A percentile compares a stretch with the other conserved stretches of the same genome.
These are phyloP conservation scores for Liposcelis brunnea DNA, from an alignment of 2,888 invertebrate species.

Conservation along the genomic window DNA sequence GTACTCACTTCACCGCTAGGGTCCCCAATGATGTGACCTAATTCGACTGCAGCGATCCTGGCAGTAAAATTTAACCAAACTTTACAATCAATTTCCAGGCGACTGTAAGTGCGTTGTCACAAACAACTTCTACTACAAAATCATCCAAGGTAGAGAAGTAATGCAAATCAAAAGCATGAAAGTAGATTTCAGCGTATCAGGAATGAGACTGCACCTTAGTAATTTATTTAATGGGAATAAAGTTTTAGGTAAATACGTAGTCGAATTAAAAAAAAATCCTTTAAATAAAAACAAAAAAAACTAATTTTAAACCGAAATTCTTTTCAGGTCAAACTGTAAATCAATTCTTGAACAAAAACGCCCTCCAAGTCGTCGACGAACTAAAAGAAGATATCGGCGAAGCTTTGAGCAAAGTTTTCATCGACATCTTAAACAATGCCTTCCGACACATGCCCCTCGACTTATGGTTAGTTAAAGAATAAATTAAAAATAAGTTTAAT, in stretches of 20 bases:
- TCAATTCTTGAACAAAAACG: conserved; percentile 38
- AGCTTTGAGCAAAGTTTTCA: conserved; percentile 36
- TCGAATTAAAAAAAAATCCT: neutral
- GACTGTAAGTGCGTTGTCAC: conserved; percentile 35
- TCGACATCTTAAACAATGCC: conserved; percentile 37
- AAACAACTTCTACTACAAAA: conserved; percentile 31
- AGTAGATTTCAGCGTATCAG: conserved; percentile 34
- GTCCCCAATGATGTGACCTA: too few relatives aligned
- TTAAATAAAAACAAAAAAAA: neutral
- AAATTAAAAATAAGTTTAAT: neutral
- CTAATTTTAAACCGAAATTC: neutral
- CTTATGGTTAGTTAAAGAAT: conserved; percentile 29
- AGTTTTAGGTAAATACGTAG: conserved; percentile 31
- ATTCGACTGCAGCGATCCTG: too few relatives aligned
- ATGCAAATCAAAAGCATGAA: conserved; percentile 34
- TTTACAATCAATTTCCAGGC: too few relatives aligned
- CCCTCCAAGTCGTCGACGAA: conserved; percentile 38
- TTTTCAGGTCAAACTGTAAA: conserved; percentile 36
- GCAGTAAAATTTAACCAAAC: too few relatives aligned
- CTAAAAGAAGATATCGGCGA: conserved; percentile 35
- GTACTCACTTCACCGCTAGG: too few relatives aligned
- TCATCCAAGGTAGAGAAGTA: conserved; percentile 27
- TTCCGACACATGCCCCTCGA: conserved; percentile 38
- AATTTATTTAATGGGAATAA: conserved; percentile 46
- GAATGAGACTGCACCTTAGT: conserved; percentile 34